Percentiles rank a stretch among this genome's conserved stretches.
Conservation (phyloP, 2,797 vertebrate genomes). For the Podargus strigoides region DNA sequence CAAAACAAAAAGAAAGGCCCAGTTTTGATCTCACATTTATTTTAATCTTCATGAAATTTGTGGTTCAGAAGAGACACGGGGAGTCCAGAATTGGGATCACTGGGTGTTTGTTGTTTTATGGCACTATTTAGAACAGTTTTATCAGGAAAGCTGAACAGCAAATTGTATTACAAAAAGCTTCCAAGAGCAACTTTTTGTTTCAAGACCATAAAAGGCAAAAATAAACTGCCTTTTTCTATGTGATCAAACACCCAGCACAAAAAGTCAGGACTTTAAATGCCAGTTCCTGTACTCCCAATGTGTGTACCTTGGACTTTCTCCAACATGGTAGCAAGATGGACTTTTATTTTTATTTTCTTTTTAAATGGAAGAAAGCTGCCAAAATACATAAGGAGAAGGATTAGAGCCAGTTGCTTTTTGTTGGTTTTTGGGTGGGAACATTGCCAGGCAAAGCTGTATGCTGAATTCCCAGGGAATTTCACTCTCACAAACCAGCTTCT, state of each 20-base stretch:
- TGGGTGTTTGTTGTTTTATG: background rate
- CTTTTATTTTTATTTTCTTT: conserved; percentile 54
- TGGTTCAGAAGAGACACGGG: background rate
- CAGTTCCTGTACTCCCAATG: conserved; percentile 50
- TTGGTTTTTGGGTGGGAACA: conserved; percentile 22
- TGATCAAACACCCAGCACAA: conserved; percentile 50
- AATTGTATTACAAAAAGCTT: conserved; percentile 13
- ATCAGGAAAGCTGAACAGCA: background rate
- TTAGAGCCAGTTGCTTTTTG: conserved; percentile 42
- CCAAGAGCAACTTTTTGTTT: conserved; percentile 55
- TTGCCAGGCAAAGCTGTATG: conserved; percentile 32
- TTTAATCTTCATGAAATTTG: background rate
- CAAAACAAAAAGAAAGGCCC: background rate
- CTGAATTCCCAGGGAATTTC: conserved; percentile 59
- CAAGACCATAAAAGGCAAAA: conserved; percentile 29
- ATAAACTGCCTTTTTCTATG: conserved; percentile 45
- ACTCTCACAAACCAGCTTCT: conserved; percentile 54
- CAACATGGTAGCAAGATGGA: conserved; percentile 50
- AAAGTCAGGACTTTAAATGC: conserved; percentile 63
- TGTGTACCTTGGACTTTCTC: conserved; percentile 56
- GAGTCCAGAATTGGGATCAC: background rate
- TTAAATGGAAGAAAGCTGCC: conserved; percentile 52
- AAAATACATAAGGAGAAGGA: conserved; percentile 53
- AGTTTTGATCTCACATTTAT: background rate
- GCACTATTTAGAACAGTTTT: background rate